Percentiles rank a stretch among this genome's conserved stretches.
Evolutionary conservation across 2,113 vertebrate species (phyloP).

Genomic region (Etia nguti): DNA sequence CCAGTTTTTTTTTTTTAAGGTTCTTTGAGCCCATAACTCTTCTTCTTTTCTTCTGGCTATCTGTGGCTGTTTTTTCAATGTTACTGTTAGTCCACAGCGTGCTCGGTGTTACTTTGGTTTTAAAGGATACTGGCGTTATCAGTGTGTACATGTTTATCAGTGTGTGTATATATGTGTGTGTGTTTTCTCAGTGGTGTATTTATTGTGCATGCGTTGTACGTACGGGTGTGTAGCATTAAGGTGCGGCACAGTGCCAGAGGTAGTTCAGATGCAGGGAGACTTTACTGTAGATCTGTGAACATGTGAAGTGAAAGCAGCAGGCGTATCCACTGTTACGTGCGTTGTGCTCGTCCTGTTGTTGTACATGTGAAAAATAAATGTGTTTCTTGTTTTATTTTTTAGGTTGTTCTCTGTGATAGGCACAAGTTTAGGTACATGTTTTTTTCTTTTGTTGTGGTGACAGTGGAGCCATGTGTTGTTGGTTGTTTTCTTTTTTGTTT

Average conservation of each 20-base stretch:
- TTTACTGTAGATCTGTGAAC: neutral
- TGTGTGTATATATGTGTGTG: neutral
- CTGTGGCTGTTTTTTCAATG: constrained; percentile 9
- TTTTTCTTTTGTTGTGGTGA: constrained; percentile 3
- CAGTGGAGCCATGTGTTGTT: neutral
- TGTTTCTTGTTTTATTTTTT: neutral
- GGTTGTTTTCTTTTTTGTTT: neutral
- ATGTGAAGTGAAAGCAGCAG: constrained; percentile 11
- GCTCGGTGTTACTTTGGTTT: constrained; percentile 11
- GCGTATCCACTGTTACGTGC: constrained; percentile 6
- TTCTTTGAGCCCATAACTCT: constrained; percentile 1
- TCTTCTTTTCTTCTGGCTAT: constrained; percentile 40
- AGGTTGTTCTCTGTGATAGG: neutral
- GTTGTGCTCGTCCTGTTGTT: neutral
- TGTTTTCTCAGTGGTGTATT: constrained; percentile 30
- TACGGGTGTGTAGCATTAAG: constrained; percentile 8
- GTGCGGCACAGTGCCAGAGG: neutral
- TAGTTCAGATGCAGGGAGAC: neutral
- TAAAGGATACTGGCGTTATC: neutral
- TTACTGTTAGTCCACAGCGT: constrained; percentile 21
- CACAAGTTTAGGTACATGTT: neutral
- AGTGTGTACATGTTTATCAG: neutral
- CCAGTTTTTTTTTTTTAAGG: neutral
- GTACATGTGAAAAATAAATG: neutral
- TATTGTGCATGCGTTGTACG: constrained; percentile 30